A percentile compares a stretch with the other conserved stretches of the same genome.
phyloP scores from a whole-genome alignment of 2,113 vertebrate species.

The Pachycephala philippinensis region DNA sequence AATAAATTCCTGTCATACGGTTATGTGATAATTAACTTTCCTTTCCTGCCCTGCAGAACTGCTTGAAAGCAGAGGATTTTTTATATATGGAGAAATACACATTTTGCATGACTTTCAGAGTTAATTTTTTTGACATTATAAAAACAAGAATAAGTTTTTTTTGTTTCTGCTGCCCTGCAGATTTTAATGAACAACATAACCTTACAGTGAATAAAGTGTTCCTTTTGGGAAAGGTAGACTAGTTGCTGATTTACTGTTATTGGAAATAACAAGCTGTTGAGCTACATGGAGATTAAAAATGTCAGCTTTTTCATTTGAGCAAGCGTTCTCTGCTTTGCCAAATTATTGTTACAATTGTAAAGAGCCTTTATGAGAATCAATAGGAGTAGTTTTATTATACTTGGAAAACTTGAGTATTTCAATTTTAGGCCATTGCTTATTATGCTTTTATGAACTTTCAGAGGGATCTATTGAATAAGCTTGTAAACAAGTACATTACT shows the following conservation, averaged over 20 bases:
- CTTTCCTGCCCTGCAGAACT: background rate
- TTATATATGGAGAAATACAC: background rate
- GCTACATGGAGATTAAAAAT: background rate
- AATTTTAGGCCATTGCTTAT: background rate
- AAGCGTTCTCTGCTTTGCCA: background rate
- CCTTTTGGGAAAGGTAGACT: background rate
- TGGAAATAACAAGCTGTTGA: background rate
- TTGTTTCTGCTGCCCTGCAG: background rate
- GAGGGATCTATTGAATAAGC: background rate
- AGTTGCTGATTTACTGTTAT: background rate
- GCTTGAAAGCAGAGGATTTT: background rate
- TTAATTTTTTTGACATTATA: background rate
- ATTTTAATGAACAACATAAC: background rate
- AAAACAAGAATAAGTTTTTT: background rate
- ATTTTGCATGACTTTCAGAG: background rate
- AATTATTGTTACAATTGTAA: background rate
- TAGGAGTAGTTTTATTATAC: background rate
- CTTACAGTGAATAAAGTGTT: background rate
- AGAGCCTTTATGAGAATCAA: background rate
- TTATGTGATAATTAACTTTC: constrained; percentile 1
- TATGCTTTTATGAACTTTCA: background rate
- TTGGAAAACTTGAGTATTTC: background rate
- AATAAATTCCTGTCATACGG: background rate
- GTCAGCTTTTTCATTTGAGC: background rate
- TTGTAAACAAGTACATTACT: background rate